Evolutionary conservation across 2,113 vertebrate species (phyloP), one percentile per base, ranked within the genome.

Genomic region (Neogobius melanostomus): DNA sequence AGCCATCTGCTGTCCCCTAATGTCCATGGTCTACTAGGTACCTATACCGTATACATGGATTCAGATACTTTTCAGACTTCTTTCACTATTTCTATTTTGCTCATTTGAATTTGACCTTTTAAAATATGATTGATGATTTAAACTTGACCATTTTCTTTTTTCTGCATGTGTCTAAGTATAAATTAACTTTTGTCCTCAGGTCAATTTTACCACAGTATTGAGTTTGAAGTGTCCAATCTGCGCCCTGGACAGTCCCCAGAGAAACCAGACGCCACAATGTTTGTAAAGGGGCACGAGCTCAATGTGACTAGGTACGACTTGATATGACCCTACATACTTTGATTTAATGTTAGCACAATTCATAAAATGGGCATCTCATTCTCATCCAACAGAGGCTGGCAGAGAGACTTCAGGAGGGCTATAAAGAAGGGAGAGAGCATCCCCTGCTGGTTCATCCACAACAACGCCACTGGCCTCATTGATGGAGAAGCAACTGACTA

Each of bases 11-110:
- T 98, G 56, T 98, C 97, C 48, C 68, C 85, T 10, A 83, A 80
- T 61, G 96, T 95, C 36, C 95, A 98, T 5, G 98, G 98, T 50
- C 90, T 99, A 8, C 90, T 99, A 84, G 98, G 98, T 99, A 96
- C 44, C 7, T n/a, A 43, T 6, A 28, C 28, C 28, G 28, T 28
- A 28, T 28, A 5, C 3, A 36, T 3, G 28, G 4, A 5, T 36
- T 36, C 28, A 36, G 28, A 36, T 36, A 36, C 3, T 36, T 2
- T 4, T 36, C 28, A 36, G 28, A 36, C 28, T 36, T 36, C 4
- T 36, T 36, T 36, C 4, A 4, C 4, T 36, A 5, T 36, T 36
- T 36, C 28, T 36, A 36, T 5, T 36, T 36, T 36, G 28, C 21
- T 21, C 21, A 21, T 21, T 21, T 21, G 21, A 21, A 21, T 21